These are phyloP conservation scores for Crematogaster levior DNA, from an alignment of 2,888 invertebrate species.

Conservation along the genomic window DNA sequence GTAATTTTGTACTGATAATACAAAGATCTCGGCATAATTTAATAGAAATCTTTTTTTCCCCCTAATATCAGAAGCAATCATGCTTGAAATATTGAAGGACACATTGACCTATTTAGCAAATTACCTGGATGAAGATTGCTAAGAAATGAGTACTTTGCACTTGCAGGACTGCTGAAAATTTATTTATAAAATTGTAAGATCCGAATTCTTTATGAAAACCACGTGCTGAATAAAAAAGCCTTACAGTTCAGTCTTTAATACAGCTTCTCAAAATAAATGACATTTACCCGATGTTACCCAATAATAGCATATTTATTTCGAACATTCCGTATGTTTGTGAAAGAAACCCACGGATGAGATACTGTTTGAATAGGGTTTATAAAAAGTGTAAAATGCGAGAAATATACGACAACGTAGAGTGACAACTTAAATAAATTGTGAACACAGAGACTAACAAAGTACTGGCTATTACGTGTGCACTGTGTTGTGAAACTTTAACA, in stretches of 20 bases:
- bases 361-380: neutral
- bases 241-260: neutral
- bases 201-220: neutral
- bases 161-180: neutral
- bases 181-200: neutral
- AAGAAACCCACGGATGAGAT: neutral
- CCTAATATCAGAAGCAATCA: neutral
- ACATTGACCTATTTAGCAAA: slow-evolving; percentile 63
- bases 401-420: neutral
- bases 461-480: neutral
- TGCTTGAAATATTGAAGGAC: neutral
- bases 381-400: slow-evolving; percentile 16
- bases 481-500: slow-evolving; percentile 14
- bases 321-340: neutral
- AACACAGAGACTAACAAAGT: neutral
- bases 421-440: slow-evolving; percentile 29
- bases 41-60: neutral
- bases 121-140: slow-evolving; percentile 59
- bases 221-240: neutral
- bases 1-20: neutral
- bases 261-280: neutral
- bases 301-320: slow-evolving; percentile 14
- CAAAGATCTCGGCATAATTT: neutral
- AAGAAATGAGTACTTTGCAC: slow-evolving; percentile 32
- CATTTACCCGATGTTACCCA: neutral